These are phyloP conservation scores for Temnothorax ravouxi DNA, from an alignment of 2,888 invertebrate genomes.

Conservation along the genomic window DNA sequence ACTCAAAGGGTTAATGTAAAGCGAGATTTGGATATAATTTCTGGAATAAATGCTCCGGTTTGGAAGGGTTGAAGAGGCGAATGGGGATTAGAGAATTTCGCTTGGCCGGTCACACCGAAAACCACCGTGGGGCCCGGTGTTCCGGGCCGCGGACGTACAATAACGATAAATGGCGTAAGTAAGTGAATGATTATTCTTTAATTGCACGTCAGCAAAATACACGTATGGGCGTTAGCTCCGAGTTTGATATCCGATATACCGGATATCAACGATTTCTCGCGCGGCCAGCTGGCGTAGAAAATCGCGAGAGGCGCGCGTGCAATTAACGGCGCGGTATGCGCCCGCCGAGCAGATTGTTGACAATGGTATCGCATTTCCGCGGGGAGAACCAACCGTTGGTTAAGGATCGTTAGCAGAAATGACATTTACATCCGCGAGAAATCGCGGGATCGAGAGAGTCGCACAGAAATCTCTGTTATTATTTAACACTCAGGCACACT, in stretches of 20 bases:
- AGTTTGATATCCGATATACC: conserved; percentile 44
- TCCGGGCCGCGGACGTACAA: not conserved
- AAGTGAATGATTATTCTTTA: conserved; percentile 72
- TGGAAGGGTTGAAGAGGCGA: not conserved
- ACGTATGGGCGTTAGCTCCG: conserved; percentile 15
- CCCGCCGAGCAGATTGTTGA: conserved; percentile 30
- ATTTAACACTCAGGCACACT: conserved; percentile 45
- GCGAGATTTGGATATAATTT: not conserved
- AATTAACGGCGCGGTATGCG: conserved; percentile 51
- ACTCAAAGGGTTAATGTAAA: not conserved
- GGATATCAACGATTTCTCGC: conserved; percentile 71
- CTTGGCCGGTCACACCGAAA: conserved; percentile 47
- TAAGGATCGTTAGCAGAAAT: conserved; percentile 44
- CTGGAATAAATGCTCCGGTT: not conserved
- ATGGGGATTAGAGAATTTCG: conserved; percentile 27
- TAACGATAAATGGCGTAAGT: conserved; percentile 65
- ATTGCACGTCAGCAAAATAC: conserved; percentile 55
- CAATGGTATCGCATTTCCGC: conserved; percentile 42
- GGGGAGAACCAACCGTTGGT: conserved; percentile 26
- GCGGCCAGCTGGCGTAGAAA: conserved; percentile 48
- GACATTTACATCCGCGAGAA: conserved; percentile 25
- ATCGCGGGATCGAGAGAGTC: conserved; percentile 4
- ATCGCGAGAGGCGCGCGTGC: conserved; percentile 56
- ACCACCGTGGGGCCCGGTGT: conserved; percentile 53
- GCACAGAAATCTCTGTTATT: conserved; percentile 46